Conservation (phyloP, 2,888 invertebrate species). For the Norana najaformis region DNA sequence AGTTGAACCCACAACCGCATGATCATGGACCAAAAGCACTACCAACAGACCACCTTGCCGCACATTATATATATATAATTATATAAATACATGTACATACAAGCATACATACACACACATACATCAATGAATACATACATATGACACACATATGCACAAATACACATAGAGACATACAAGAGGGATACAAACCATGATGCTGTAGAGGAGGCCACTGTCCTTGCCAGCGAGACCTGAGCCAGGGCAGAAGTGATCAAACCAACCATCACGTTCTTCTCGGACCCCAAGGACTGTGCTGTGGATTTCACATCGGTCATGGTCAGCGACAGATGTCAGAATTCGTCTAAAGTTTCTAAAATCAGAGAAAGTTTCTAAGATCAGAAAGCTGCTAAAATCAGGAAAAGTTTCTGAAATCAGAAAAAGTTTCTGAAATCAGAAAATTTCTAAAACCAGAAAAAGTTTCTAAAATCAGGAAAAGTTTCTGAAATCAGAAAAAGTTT, state of each 20-base stretch:
- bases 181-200: constrained; percentile 70
- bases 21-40: too few relatives aligned
- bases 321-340: constrained; percentile 69
- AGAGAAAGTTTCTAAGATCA: not conserved
- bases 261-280: constrained; percentile 75
- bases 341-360: constrained; percentile 62
- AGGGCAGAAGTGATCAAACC: constrained; percentile 76
- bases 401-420: too few relatives aligned
- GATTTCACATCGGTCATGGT: constrained; percentile 73
- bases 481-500: too few relatives aligned
- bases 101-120: not conserved
- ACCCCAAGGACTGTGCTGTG: constrained; percentile 73
- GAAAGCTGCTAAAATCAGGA: too few relatives aligned
- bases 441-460: too few relatives aligned
- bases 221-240: constrained; percentile 70
- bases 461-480: too few relatives aligned
- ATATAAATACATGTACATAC: not conserved
- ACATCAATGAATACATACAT: not conserved
- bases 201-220: constrained; percentile 74
- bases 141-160: not conserved
- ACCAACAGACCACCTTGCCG: too few relatives aligned
- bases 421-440: too few relatives aligned
- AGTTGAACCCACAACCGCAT: too few relatives aligned
- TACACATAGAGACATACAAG: not conserved
- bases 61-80: too few relatives aligned